A percentile compares a stretch with the other conserved stretches of the same genome.
These are phyloP conservation scores for Pristionchus mayeri DNA, from an alignment of 2,888 invertebrate genomes.

Conservation along the genomic window DNA sequence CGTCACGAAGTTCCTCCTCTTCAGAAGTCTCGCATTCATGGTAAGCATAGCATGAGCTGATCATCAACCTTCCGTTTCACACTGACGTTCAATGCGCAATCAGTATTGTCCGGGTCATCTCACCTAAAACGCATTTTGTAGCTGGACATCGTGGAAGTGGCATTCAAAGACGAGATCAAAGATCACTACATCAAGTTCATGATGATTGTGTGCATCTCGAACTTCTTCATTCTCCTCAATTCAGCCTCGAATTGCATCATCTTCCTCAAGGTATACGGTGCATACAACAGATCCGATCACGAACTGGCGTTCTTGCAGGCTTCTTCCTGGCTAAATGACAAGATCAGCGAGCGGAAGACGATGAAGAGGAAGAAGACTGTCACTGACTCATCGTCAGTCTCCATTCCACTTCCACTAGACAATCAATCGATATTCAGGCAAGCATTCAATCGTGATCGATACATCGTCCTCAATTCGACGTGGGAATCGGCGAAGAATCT, in stretches of 20 bases:
- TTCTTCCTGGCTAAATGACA: constrained; percentile 65
- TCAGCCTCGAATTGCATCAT: constrained; percentile 74
- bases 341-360: constrained; percentile 65
- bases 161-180: constrained; percentile 53
- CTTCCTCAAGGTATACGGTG: constrained; percentile 60
- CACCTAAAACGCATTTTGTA: constrained; percentile 54
- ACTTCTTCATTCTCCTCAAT: constrained; percentile 70
- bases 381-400: constrained; percentile 62
- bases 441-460: constrained; percentile 58
- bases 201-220: constrained; percentile 61
- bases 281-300: not conserved
- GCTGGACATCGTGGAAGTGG: constrained; percentile 70
- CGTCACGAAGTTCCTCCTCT: constrained; percentile 68
- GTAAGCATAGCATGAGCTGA: too few relatives aligned
- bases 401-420: not conserved
- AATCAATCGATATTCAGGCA: constrained; percentile 55
- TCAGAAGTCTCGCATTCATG: constrained; percentile 69
- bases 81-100: not conserved
- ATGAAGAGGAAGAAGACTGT: constrained; percentile 71
- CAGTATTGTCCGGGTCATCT: not conserved
- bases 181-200: constrained; percentile 27
- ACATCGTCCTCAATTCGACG: constrained; percentile 60
- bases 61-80: not conserved
- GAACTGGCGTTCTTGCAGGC: constrained; percentile 53
- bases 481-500: constrained; percentile 66